These are phyloP conservation scores for Halictus quadricinctus DNA, from an alignment of 2,888 invertebrate species.

Conservation along the genomic window DNA sequence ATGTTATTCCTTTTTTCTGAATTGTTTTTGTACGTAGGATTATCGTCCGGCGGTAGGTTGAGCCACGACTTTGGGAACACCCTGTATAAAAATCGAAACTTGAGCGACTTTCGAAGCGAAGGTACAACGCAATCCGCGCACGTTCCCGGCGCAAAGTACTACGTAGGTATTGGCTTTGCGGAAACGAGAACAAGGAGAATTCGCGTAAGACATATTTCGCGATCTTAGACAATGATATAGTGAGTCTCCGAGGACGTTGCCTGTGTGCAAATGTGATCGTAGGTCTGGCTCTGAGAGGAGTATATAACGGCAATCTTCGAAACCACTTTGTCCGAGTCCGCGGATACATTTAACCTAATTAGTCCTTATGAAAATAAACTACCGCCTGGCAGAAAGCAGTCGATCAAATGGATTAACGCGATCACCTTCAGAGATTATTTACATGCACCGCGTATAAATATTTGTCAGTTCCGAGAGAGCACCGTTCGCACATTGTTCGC, in stretches of 20 bases:
- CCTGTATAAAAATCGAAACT: not conserved
- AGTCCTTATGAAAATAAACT: not conserved
- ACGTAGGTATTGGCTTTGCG: conserved; percentile 56
- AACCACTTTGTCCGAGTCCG: conserved; percentile 5
- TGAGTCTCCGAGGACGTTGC: conserved; percentile 16
- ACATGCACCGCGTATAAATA: no score
- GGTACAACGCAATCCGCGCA: conserved; percentile 46
- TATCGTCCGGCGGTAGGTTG: not conserved
- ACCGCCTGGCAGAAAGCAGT: not conserved
- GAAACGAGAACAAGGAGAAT: conserved; percentile 52
- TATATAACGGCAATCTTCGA: conserved; percentile 27
- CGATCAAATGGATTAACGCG: not conserved
- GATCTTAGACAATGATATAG: conserved; percentile 44
- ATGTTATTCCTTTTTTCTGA: not conserved
- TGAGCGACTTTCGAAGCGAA: not conserved
- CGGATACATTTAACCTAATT: conserved; percentile 5
- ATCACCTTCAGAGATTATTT: not conserved
- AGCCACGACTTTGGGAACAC: not conserved
- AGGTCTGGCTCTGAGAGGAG: conserved; percentile 15
- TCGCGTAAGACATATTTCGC: conserved; percentile 34
- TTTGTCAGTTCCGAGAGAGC: no score
- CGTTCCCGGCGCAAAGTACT: conserved; percentile 38
- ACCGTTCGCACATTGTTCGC: no score
- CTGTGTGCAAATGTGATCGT: conserved; percentile 40
- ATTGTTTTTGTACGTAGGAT: not conserved